Percentiles rank a stretch among this genome's conserved stretches.
Conservation (phyloP, 2,888 invertebrate species). For the Cerastis rubricosa region DNA sequence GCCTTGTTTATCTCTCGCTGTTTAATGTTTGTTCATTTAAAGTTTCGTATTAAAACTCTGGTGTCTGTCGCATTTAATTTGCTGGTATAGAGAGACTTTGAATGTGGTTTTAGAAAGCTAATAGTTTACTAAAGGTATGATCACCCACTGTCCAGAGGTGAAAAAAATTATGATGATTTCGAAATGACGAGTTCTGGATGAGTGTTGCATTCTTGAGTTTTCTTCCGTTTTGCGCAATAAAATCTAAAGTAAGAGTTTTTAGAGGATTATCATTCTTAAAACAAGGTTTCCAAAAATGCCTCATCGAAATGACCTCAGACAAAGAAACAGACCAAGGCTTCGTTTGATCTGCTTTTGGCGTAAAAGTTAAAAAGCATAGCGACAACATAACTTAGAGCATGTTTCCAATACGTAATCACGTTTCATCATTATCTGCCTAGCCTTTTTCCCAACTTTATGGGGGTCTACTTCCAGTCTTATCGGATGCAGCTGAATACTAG, state of each 20-base stretch:
- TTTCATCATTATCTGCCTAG: neutral
- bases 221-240: neutral
- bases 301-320: neutral
- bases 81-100: neutral
- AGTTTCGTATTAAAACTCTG: constrained; percentile 38
- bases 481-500: too few species aligned
- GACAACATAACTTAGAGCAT: neutral
- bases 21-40: constrained; percentile 54
- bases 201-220: neutral
- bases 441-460: too few species aligned
- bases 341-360: neutral
- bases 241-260: neutral
- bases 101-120: constrained; percentile 16
- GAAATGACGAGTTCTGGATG: neutral
- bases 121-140: neutral
- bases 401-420: neutral
- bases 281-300: neutral
- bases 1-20: constrained; percentile 58
- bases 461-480: too few species aligned
- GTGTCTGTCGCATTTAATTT: constrained; percentile 1
- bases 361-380: neutral
- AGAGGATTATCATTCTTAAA: neutral
- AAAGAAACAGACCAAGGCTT: too few species aligned
- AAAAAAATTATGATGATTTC: neutral
- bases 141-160: neutral